Evolutionary conservation across 2,113 vertebrate genomes (phyloP).

Genomic region (Lepidothrix coronata): DNA sequence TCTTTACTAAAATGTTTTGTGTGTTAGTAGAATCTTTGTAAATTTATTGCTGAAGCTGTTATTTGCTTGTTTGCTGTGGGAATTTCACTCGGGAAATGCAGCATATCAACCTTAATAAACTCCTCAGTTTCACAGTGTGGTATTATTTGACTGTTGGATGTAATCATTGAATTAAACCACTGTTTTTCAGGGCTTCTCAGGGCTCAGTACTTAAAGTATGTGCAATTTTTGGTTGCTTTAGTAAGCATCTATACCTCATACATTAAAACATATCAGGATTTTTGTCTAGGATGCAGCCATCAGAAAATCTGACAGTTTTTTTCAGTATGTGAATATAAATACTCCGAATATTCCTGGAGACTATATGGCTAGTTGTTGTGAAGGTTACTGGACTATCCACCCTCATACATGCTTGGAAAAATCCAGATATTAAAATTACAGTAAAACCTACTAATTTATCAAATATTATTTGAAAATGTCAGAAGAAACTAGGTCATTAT

Average conservation of each 20-base stretch:
- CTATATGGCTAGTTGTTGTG: background rate
- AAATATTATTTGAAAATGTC: background rate
- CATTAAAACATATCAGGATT: background rate
- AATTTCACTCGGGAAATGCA: conserved; percentile 2
- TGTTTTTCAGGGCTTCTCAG: background rate
- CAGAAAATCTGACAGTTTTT: background rate
- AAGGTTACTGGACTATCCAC: background rate
- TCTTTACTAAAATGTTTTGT: background rate
- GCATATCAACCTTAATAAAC: conserved; percentile 11
- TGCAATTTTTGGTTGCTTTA: background rate
- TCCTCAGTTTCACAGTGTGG: background rate
- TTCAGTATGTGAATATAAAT: background rate
- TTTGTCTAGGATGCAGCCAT: background rate
- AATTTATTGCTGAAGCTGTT: background rate
- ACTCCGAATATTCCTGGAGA: background rate
- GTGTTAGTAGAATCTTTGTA: background rate
- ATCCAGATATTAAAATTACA: background rate
- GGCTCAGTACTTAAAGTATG: background rate
- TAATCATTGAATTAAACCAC: conserved; percentile 17
- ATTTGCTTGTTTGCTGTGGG: background rate
- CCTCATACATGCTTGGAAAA: background rate
- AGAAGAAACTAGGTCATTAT: background rate
- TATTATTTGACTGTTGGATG: conserved; percentile 1
- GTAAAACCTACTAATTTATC: background rate
- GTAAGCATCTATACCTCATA: background rate